Percentiles rank a stretch among this genome's conserved stretches.
These are phyloP conservation scores for Nerophis ophidion DNA, from an alignment of 2,113 vertebrate genomes.

Conservation along the genomic window DNA sequence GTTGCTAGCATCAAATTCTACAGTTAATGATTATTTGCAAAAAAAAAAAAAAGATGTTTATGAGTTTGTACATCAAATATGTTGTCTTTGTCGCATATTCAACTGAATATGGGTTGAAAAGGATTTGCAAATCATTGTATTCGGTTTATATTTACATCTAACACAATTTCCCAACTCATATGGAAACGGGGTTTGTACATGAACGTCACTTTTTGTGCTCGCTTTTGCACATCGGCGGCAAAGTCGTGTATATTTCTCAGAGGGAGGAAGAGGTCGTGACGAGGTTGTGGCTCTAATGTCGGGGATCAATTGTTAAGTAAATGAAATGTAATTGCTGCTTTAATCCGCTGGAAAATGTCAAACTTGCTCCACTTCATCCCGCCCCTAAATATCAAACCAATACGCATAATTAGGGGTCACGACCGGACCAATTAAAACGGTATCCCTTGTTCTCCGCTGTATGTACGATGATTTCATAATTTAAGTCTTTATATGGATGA, in stretches of 20 bases:
- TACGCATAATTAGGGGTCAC: constrained; percentile 66
- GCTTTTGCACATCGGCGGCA: neutral
- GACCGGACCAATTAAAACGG: constrained; percentile 57
- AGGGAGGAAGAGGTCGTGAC: constrained; percentile 9
- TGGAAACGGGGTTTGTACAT: too few relatives aligned
- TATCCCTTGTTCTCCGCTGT: constrained; percentile 49
- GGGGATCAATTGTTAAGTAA: constrained; percentile 43
- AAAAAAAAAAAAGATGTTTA: too few relatives aligned
- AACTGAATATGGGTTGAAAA: too few relatives aligned
- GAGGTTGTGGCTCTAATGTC: constrained; percentile 18
- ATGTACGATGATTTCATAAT: constrained; percentile 63
- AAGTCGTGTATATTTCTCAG: too few relatives aligned
- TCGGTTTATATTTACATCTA: too few relatives aligned
- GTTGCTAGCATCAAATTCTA: too few relatives aligned
- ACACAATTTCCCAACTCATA: too few relatives aligned
- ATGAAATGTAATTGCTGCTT: constrained; percentile 37
- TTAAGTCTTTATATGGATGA: constrained; percentile 63
- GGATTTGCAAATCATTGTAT: too few relatives aligned
- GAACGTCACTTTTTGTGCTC: too few relatives aligned
- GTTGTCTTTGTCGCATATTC: too few relatives aligned
- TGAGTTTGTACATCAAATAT: too few relatives aligned
- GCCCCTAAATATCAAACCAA: constrained; percentile 60
- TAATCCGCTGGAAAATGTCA: constrained; percentile 58
- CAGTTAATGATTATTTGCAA: too few relatives aligned
- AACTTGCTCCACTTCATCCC: constrained; percentile 48